Base-by-base conservation (phyloP, 2,113 vertebrate species). In the Myrmophylax atrothorax region DNA sequence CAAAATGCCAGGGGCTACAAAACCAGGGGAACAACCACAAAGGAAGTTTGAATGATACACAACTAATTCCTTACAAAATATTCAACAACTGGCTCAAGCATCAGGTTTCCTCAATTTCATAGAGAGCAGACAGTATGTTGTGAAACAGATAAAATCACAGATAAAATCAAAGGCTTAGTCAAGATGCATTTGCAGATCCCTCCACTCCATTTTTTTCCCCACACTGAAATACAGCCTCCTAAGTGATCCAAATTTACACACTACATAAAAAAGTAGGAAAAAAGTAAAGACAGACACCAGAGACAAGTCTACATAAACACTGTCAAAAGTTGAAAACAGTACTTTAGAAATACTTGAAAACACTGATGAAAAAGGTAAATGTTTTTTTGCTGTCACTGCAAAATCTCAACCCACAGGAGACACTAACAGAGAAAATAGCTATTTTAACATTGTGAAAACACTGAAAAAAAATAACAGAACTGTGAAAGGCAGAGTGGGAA, bases 351-450 rank as follows among this genome's bases (percentile, higher is more conserved):
- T 24, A 67, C 18, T 17, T 42, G 46, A 81, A 81, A 84, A 52
- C 6, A 47, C 10, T 38, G 10, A 33, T 74, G 64, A 33, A 56
- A 74, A 40, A 28, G 5, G 3, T 25, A 37, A 23, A 6, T 5
- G 3, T 9, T 40, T 56, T 75, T 47, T 35, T 33, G 1, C 10
- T 24, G 29, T 3, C 2, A 13, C 37, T 66, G n/a, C 3, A 3
- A 75, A 37, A 20, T 42, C 49, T n/a, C 33, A 4, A 88, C 50
- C 64, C 0, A 0, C 0, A 13, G 9, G 19, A 76, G 8, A 46
- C 2, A 0, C 50, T 55, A 14, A 31, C 31, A n/a, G 16, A 59
- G 18, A 55, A 38, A 55, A 38, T 23, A 79, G 14, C 60, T 74
- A 44, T 24, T 56, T 62, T 35, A 83, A 56, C 3, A 7, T 31